Evolutionary conservation across 2,113 vertebrate species (phyloP).

Genomic region (Choloepus hoffmanni): DNA sequence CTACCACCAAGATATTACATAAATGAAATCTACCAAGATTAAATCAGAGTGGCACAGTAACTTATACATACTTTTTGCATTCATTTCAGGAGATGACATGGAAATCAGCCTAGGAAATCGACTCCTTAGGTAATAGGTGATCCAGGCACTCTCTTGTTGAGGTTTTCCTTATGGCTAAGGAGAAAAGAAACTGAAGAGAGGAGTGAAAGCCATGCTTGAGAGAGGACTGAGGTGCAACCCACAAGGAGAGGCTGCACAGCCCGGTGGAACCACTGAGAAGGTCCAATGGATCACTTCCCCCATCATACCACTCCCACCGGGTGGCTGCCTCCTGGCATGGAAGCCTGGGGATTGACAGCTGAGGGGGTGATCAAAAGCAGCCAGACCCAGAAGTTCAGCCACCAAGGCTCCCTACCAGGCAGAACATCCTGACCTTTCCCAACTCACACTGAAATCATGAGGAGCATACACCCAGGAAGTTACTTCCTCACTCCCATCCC

Average conservation of each 20-base stretch:
- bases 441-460: background rate
- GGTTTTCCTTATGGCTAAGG: background rate
- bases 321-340: too few species aligned
- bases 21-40: rapidly evolving
- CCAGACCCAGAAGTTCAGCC: rapidly evolving
- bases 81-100: background rate
- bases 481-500: background rate
- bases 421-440: too few species aligned
- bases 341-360: too few species aligned
- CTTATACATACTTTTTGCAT: background rate
- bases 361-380: rapidly evolving
- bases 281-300: rapidly evolving
- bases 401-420: background rate
- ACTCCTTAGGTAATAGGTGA: background rate
- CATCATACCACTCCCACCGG: rapidly evolving
- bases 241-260: rapidly evolving
- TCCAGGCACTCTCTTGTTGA: background rate
- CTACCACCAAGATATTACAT: rapidly evolving
- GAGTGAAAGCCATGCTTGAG: rapidly evolving
- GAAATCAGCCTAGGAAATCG: background rate
- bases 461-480: background rate
- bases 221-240: too few species aligned
- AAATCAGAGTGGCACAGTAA: rapidly evolving
- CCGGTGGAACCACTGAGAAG: rapidly evolving
- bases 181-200: background rate